phyloP scores from a whole-genome alignment of 2,113 vertebrate genomes.

The Lonchura striata region DNA sequence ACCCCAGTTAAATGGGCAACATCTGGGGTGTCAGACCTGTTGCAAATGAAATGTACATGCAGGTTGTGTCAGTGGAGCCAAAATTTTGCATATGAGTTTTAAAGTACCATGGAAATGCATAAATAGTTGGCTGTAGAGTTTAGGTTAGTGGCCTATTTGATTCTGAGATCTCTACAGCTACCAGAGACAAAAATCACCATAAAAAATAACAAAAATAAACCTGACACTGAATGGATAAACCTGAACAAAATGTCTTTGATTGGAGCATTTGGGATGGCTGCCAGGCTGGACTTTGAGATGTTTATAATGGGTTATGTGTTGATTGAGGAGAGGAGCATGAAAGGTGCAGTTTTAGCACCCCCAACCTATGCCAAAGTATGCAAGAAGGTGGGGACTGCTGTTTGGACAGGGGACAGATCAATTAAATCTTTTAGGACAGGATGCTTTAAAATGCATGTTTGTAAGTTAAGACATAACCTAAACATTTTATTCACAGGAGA shows the following conservation, averaged over 20 bases:
- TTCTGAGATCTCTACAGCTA: slow-evolving; percentile 16
- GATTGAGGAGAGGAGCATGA: slow-evolving; percentile 58
- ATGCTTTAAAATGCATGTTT: slow-evolving; percentile 57
- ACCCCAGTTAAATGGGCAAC: neutral
- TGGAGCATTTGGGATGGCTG: slow-evolving; percentile 55
- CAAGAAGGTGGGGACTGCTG: neutral
- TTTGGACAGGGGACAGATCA: slow-evolving; percentile 53
- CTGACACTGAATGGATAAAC: slow-evolving; percentile 50
- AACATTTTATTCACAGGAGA: slow-evolving; percentile 36
- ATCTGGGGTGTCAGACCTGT: neutral
- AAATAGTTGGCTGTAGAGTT: slow-evolving; percentile 16
- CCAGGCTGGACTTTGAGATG: slow-evolving; percentile 53
- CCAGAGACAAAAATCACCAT: slow-evolving; percentile 52
- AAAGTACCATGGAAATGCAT: neutral
- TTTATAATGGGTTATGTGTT: slow-evolving; percentile 68
- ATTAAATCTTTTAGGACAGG: slow-evolving; percentile 52
- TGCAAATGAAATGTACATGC: neutral
- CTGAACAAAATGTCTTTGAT: slow-evolving; percentile 70
- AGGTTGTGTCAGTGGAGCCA: neutral
- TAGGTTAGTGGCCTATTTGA: neutral
- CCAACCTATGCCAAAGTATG: slow-evolving; percentile 13
- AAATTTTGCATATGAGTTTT: neutral
- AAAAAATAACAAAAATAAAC: slow-evolving; percentile 50
- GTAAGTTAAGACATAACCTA: slow-evolving; percentile 61
- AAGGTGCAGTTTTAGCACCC: slow-evolving; percentile 39